These are phyloP conservation scores for Guaruba guarouba DNA, from an alignment of 2,113 vertebrate species.

Conservation along the genomic window DNA sequence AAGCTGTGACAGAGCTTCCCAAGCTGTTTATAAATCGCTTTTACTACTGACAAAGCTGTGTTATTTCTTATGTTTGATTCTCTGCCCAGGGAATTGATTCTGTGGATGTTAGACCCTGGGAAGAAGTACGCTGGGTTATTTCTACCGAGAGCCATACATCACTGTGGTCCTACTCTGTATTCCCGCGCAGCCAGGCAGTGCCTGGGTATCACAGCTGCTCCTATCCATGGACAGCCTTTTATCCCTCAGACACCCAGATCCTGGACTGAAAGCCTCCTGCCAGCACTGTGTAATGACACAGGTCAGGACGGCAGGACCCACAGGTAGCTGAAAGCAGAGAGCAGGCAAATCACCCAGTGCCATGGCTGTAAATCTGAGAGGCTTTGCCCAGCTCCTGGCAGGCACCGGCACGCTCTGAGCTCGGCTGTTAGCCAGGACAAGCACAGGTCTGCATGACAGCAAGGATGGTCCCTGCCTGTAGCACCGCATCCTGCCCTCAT, in stretches of 20 bases:
- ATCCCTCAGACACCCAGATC: background rate
- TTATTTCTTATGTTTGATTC: background rate
- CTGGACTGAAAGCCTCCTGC: background rate
- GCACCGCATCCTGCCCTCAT: rapidly evolving
- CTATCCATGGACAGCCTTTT: background rate
- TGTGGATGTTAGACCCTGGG: background rate
- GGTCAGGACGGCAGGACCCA: rapidly evolving
- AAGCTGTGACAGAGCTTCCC: background rate
- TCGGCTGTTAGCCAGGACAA: rapidly evolving
- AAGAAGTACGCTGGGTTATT: background rate
- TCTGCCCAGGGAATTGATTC: background rate
- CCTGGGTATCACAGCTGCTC: background rate
- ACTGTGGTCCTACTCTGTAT: background rate
- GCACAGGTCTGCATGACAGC: background rate
- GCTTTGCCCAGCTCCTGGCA: background rate
- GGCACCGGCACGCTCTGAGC: rapidly evolving
- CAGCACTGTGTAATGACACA: background rate
- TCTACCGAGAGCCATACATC: background rate
- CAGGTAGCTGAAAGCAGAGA: background rate
- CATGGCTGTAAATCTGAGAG: background rate
- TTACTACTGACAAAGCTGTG: background rate
- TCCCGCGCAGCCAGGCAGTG: background rate
- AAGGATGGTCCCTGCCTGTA: background rate
- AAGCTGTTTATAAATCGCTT: background rate
- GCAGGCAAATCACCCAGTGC: background rate